Percentiles rank a stretch among this genome's conserved stretches.
These are phyloP conservation scores for Tadarida brasiliensis DNA, from an alignment of 2,797 vertebrate species.

Conservation along the genomic window DNA sequence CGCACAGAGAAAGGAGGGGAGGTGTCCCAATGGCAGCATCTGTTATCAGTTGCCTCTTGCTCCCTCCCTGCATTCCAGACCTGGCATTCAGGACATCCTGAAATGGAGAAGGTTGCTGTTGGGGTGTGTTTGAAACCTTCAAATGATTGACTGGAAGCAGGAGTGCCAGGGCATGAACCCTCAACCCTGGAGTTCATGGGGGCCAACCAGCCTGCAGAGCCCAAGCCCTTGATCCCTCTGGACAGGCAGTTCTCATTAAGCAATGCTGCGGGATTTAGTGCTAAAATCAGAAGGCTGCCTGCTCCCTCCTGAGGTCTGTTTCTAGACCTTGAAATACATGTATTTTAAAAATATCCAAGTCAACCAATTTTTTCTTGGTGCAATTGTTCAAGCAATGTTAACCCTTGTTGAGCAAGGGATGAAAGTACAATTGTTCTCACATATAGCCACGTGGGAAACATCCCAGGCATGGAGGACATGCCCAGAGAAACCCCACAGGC, in stretches of 20 bases:
- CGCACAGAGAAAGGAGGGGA: not conserved
- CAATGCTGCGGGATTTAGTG: constrained; percentile 51
- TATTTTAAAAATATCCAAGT: constrained; percentile 70
- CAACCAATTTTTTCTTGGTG: constrained; percentile 70
- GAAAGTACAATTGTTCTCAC: constrained; percentile 61
- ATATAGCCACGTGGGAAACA: constrained; percentile 29
- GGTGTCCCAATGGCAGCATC: constrained; percentile 48
- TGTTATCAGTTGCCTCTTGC: constrained; percentile 67
- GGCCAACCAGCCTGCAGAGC: constrained; percentile 66
- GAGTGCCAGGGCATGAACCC: constrained; percentile 65
- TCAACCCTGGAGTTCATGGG: constrained; percentile 72
- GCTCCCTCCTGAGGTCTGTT: constrained; percentile 69
- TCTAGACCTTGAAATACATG: constrained; percentile 66
- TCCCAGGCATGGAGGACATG: not conserved
- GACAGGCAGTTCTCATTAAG: constrained; percentile 79
- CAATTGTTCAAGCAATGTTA: constrained; percentile 57
- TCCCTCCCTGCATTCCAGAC: constrained; percentile 76
- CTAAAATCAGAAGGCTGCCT: constrained; percentile 20
- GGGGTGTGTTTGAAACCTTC: constrained; percentile 79
- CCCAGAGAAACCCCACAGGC: not conserved
- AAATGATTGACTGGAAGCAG: constrained; percentile 81
- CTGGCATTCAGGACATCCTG: constrained; percentile 63
- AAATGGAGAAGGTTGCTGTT: constrained; percentile 73
- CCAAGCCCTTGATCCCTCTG: constrained; percentile 53
- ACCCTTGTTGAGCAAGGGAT: constrained; percentile 58